Conservation (phyloP, 1,140 invertebrate genomes). For the Luehdorfia chinensis region DNA sequence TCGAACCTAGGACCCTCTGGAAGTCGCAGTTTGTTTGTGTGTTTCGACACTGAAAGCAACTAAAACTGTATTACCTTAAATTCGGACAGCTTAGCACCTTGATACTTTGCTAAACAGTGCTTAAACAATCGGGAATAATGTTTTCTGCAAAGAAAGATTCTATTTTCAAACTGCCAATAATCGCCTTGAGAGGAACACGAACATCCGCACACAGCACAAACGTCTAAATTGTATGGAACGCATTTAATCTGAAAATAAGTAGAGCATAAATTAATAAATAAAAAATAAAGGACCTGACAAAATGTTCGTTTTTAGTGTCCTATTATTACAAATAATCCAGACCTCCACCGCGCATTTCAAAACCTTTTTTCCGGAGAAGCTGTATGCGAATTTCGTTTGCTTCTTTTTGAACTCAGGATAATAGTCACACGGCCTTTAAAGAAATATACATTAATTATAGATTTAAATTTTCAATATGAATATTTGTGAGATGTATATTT, state of each 20-base stretch:
- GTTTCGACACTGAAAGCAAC: too few relatives aligned
- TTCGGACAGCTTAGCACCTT: conserved; percentile 57
- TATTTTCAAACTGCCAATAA: conserved; percentile 73
- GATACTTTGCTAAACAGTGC: conserved; percentile 58
- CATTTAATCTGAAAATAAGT: conserved; percentile 66
- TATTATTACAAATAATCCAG: too few relatives aligned
- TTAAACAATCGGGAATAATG: conserved; percentile 61
- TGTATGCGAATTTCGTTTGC: conserved; percentile 59
- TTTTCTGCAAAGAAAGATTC: conserved; percentile 67
- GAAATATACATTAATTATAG: too few relatives aligned
- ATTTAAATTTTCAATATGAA: too few relatives aligned
- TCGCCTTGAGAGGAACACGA: conserved; percentile 71
- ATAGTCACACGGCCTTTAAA: conserved; percentile 59
- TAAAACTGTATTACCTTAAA: conserved; percentile 56
- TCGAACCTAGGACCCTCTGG: too few relatives aligned
- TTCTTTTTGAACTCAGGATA: conserved; percentile 51
- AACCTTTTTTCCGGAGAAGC: conserved; percentile 56
- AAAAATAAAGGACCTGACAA: conserved; percentile 7
- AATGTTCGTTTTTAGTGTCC: too few relatives aligned
- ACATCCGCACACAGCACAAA: conserved; percentile 60
- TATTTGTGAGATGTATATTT: too few relatives aligned
- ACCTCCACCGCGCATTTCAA: conserved; percentile 62
- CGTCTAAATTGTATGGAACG: conserved; percentile 70
- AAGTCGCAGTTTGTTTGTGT: too few relatives aligned
- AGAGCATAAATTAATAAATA: not conserved